These are phyloP conservation scores for Plecotus auritus DNA, from an alignment of 2,113 vertebrate genomes.

Conservation along the genomic window DNA sequence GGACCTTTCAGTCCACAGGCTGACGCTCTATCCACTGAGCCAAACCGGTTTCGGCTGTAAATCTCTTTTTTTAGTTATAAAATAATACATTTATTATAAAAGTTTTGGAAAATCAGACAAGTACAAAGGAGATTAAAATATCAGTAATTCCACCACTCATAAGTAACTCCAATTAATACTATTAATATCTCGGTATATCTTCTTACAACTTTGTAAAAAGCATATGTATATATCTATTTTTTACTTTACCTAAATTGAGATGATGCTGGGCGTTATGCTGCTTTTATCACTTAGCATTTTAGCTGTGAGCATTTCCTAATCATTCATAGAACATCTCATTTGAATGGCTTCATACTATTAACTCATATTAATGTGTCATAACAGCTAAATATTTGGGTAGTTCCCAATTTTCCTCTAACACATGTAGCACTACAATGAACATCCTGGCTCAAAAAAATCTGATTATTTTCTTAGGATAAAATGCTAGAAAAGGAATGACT, in stretches of 20 bases:
- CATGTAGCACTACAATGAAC: neutral
- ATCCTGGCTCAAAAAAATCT: neutral
- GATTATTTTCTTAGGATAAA: conserved; percentile 36
- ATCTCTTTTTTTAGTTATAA: neutral
- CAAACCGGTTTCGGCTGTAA: too few species aligned
- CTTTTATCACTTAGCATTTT: neutral
- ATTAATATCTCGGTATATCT: neutral
- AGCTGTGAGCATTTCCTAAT: conserved; percentile 5
- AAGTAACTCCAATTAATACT: neutral
- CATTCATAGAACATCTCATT: neutral
- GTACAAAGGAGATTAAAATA: neutral
- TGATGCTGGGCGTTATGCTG: neutral
- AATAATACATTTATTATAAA: neutral
- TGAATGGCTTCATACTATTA: neutral
- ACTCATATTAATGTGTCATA: neutral
- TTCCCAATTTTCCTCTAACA: neutral
- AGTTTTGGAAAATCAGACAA: neutral
- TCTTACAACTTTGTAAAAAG: neutral
- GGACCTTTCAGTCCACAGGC: too few species aligned
- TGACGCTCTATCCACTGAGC: too few species aligned
- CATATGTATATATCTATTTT: neutral
- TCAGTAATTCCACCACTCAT: neutral
- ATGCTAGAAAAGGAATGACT: neutral
- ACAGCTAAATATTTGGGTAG: neutral
- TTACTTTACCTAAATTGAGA: neutral